A percentile compares a stretch with the other conserved stretches of the same genome.
phyloP scores from a whole-genome alignment of 2,888 invertebrate species.

The Clitarchus hookeri region DNA sequence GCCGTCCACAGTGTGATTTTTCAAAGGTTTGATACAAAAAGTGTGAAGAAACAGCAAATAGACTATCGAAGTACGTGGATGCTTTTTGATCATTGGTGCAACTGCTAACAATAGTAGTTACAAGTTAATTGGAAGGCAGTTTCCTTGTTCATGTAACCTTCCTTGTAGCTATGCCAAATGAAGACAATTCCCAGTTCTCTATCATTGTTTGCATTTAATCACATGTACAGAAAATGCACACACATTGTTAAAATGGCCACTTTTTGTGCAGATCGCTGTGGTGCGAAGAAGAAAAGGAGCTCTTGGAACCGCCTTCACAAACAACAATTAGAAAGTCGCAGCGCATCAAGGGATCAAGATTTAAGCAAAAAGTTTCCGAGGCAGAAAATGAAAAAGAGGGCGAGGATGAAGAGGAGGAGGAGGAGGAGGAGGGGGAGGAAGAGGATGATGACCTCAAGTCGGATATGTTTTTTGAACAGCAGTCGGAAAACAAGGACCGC shows the following conservation, averaged over 20 bases:
- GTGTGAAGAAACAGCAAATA: no score
- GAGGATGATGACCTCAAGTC: not conserved
- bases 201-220: no score
- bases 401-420: not conserved
- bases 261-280: not conserved
- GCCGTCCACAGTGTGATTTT: no score
- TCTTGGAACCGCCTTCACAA: not conserved
- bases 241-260: not conserved
- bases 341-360: not conserved
- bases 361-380: not conserved
- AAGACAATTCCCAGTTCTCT: no score
- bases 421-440: not conserved
- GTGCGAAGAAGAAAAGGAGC: not conserved
- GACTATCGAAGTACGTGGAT: no score
- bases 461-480: not conserved
- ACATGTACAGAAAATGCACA: no score
- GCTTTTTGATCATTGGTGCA: no score
- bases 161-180: no score
- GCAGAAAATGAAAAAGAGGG: not conserved
- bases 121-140: no score
- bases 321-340: not conserved
- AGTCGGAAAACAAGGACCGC: conserved; percentile 16
- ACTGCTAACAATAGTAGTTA: no score
- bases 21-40: no score
- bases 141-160: no score